phyloP scores from a whole-genome alignment of 2,888 invertebrate species.

The Parnassius apollo region DNA sequence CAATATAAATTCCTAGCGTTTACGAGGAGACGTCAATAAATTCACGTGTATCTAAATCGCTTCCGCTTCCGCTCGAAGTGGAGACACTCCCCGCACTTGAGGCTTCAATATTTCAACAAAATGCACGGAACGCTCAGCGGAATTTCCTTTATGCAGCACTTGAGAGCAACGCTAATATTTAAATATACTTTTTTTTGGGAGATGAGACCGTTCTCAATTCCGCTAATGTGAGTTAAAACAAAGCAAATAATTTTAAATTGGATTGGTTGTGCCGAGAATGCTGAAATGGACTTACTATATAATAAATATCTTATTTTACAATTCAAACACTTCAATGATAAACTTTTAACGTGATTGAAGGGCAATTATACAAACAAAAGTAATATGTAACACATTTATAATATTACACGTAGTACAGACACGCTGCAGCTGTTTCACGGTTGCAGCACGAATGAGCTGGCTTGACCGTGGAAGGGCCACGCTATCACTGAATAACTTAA shows the following conservation, averaged over 20 bases:
- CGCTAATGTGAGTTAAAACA: constrained; percentile 20
- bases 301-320: too few species aligned
- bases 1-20: constrained; percentile 22
- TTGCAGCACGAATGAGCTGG: too few species aligned
- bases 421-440: too few species aligned
- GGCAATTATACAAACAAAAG: too few species aligned
- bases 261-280: background rate
- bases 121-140: constrained; percentile 49
- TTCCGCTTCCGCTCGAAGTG: constrained; percentile 32
- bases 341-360: too few species aligned
- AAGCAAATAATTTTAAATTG: constrained; percentile 10
- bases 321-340: too few species aligned
- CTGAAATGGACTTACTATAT: too few species aligned
- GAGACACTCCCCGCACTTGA: constrained; percentile 30
- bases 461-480: too few species aligned
- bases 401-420: too few species aligned
- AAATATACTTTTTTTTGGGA: constrained; percentile 34
- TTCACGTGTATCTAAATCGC: constrained; percentile 31
- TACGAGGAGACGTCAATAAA: constrained; percentile 20
- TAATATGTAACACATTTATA: too few species aligned
- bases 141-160: constrained; percentile 51
- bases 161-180: constrained; percentile 37
- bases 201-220: constrained; percentile 30
- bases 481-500: too few species aligned
- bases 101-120: constrained; percentile 63